Conservation (phyloP, 2,888 invertebrate genomes). For the Euclidia mi region DNA sequence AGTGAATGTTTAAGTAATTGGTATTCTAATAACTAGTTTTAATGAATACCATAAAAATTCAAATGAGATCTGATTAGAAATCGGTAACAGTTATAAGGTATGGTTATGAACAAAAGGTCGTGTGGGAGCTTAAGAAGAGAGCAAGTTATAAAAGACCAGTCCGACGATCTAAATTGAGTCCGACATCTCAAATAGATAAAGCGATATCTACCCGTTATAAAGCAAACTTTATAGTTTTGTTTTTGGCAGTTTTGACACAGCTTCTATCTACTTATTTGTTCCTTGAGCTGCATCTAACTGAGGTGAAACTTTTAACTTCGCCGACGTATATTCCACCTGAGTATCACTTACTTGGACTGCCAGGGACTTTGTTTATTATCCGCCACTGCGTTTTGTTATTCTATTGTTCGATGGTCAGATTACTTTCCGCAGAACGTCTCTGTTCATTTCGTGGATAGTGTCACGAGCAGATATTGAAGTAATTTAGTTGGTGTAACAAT, state of each 20-base stretch:
- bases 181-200: conserved; percentile 88
- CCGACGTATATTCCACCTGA: conserved; percentile 80
- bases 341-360: conserved; percentile 76
- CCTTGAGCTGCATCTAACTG: conserved; percentile 83
- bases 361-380: conserved; percentile 75
- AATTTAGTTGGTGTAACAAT: conserved; percentile 46
- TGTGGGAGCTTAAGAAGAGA: conserved; percentile 45
- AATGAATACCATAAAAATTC: conserved; percentile 65
- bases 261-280: conserved; percentile 89
- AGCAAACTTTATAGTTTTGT: conserved; percentile 90
- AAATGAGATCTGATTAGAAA: conserved; percentile 59
- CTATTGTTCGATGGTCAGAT: conserved; percentile 62
- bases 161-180: conserved; percentile 82
- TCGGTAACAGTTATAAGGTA: conserved; percentile 47
- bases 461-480: conserved; percentile 36
- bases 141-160: conserved; percentile 73
- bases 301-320: conserved; percentile 86
- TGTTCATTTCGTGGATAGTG: conserved; percentile 39
- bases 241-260: conserved; percentile 90
- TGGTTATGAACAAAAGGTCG: conserved; percentile 60
- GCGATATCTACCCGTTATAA: conserved; percentile 85
- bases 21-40: conserved; percentile 65
- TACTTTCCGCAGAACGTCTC: conserved; percentile 31
- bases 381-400: conserved; percentile 49
- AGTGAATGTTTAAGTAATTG: conserved; percentile 72